A percentile compares a stretch with the other conserved stretches of the same genome.
Evolutionary conservation across 2,888 invertebrate species (phyloP).

Genomic region (Eilema sororculum): DNA sequence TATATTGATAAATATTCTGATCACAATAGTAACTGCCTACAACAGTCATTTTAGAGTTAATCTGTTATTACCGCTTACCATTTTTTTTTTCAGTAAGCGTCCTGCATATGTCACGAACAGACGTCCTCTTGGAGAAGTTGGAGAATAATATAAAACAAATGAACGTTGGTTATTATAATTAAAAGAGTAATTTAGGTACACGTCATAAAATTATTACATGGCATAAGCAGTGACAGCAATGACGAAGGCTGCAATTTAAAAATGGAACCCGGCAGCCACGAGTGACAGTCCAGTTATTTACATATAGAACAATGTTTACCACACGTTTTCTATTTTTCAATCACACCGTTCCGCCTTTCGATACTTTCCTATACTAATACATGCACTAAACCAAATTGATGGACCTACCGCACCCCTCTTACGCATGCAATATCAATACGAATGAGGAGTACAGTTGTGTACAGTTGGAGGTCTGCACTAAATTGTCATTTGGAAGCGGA

Average conservation of each 20-base stretch:
- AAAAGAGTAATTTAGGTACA: background rate
- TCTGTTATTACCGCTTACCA: too few relatives aligned
- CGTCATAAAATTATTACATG: background rate
- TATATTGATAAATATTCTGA: too few relatives aligned
- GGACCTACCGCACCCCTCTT: conserved; percentile 61
- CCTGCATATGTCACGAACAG: too few relatives aligned
- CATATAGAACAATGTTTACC: conserved; percentile 66
- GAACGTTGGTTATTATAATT: too few relatives aligned
- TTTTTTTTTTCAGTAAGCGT: too few relatives aligned
- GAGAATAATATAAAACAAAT: too few relatives aligned
- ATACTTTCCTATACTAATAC: conserved; percentile 81
- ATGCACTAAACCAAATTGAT: conserved; percentile 61
- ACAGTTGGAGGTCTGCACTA: conserved; percentile 65
- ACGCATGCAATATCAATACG: conserved; percentile 50
- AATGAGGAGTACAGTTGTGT: conserved; percentile 62
- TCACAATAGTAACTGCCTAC: too few relatives aligned
- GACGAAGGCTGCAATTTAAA: background rate
- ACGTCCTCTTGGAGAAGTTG: too few relatives aligned
- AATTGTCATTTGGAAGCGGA: conserved; percentile 75
- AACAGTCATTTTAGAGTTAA: too few relatives aligned
- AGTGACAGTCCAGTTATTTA: conserved; percentile 68
- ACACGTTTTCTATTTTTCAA: conserved; percentile 84
- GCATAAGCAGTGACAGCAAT: background rate
- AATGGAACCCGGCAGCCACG: conserved; percentile 10
- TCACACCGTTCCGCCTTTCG: conserved; percentile 82